Percentiles rank a stretch among this genome's conserved stretches.
These are phyloP conservation scores for Anthoscopus minutus DNA, from an alignment of 2,113 vertebrate species.

Conservation along the genomic window DNA sequence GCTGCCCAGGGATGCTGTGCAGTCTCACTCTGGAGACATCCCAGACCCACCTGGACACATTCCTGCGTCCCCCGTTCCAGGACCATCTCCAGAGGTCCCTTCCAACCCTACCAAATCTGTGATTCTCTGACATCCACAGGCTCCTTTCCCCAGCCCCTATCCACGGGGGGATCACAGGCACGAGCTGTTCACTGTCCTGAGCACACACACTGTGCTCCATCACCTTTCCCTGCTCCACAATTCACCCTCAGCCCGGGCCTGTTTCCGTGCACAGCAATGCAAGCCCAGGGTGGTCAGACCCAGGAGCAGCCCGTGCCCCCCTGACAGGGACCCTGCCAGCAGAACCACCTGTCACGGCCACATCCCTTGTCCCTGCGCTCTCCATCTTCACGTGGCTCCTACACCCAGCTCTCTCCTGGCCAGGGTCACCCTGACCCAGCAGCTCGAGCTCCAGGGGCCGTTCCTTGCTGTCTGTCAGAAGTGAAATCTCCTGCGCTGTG, in stretches of 20 bases:
- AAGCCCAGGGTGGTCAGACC: accelerated
- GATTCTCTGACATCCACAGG: not conserved
- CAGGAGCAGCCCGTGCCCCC: not conserved
- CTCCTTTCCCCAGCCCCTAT: no score
- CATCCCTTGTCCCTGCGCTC: not conserved
- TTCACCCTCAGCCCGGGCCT: not conserved
- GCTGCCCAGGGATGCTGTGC: not conserved
- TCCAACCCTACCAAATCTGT: accelerated
- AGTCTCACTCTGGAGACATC: not conserved
- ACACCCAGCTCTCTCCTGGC: accelerated
- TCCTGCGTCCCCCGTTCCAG: not conserved
- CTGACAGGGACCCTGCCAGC: accelerated
- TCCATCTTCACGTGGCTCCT: accelerated
- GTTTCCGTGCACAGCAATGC: accelerated
- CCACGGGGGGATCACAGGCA: accelerated
- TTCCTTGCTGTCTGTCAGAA: not conserved
- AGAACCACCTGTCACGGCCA: accelerated
- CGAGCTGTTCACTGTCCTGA: accelerated
- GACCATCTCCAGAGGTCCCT: not conserved
- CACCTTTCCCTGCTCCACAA: not conserved
- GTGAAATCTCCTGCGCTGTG: not conserved
- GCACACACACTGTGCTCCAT: not conserved
- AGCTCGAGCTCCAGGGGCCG: not conserved
- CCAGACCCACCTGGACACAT: accelerated
- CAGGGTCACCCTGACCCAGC: not conserved